Evolutionary conservation across 2,888 invertebrate species (phyloP).

Genomic region (Pristionchus maxplancki): DNA sequence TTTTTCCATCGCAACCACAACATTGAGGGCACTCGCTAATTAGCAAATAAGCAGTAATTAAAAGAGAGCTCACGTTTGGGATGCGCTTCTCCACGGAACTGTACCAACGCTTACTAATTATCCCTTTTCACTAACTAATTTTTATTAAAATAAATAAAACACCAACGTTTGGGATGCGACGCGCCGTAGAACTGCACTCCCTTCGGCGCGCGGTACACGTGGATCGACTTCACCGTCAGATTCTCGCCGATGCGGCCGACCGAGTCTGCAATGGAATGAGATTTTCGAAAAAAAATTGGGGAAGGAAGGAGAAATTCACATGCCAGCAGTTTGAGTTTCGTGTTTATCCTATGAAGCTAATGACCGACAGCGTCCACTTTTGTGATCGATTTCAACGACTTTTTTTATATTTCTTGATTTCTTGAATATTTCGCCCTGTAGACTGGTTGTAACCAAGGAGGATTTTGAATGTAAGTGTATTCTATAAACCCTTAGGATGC

Average conservation of each 20-base stretch:
- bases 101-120: constrained; percentile 49
- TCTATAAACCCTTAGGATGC: no score
- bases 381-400: no score
- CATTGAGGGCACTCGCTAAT: not conserved
- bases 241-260: constrained; percentile 66
- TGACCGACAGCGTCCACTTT: no score
- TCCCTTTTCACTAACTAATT: not conserved
- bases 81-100: constrained; percentile 67
- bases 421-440: no score
- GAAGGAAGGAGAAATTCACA: no score
- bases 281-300: not conserved
- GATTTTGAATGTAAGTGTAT: no score
- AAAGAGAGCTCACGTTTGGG: constrained; percentile 58
- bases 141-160: not conserved
- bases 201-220: constrained; percentile 62
- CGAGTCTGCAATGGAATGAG: not conserved
- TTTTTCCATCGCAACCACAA: not conserved
- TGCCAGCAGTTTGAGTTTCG: no score
- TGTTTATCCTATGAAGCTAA: no score
- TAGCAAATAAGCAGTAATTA: no score
- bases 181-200: constrained; percentile 63
- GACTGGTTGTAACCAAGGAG: no score
- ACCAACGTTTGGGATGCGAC: constrained; percentile 70
- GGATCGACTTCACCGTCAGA: constrained; percentile 65
- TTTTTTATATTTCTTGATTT: no score